Percentiles rank a stretch among this genome's conserved stretches.
phyloP scores from a whole-genome alignment of 2,888 invertebrate genomes.

The Papilio protenor region DNA sequence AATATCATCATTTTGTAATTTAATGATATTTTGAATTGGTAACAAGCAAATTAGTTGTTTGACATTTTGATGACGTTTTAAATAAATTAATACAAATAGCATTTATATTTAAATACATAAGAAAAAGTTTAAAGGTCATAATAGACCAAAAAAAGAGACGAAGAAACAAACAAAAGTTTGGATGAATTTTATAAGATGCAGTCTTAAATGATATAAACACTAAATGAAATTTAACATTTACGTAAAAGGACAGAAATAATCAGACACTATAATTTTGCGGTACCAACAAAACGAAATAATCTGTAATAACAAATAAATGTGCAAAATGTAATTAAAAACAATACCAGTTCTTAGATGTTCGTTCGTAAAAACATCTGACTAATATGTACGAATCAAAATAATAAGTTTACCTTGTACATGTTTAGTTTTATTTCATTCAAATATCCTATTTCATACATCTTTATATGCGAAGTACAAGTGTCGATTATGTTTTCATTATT shows the following conservation, averaged over 20 bases:
- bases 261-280: not conserved
- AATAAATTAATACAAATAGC: constrained; percentile 11
- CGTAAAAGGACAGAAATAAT: not conserved
- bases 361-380: constrained; percentile 49
- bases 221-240: not conserved
- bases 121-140: constrained; percentile 19
- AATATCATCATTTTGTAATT: constrained; percentile 12
- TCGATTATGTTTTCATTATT: constrained; percentile 21
- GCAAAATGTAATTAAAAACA: not conserved
- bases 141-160: not conserved
- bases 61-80: constrained; percentile 19
- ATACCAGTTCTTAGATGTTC: not conserved
- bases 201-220: not conserved
- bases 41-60: constrained; percentile 12
- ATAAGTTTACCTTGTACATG: constrained; percentile 63
- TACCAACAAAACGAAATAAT: not conserved
- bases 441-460: constrained; percentile 48
- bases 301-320: not conserved
- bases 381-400: constrained; percentile 56
- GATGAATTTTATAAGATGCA: not conserved
- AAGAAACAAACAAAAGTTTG: not conserved
- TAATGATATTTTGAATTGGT: constrained; percentile 12
- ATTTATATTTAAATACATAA: constrained; percentile 10
- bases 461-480: constrained; percentile 31
- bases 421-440: constrained; percentile 53